Evolutionary conservation across 2,113 vertebrate species (phyloP), one percentile per base, ranked within the genome.

Genomic region (Nycticryphes semicollaris): DNA sequence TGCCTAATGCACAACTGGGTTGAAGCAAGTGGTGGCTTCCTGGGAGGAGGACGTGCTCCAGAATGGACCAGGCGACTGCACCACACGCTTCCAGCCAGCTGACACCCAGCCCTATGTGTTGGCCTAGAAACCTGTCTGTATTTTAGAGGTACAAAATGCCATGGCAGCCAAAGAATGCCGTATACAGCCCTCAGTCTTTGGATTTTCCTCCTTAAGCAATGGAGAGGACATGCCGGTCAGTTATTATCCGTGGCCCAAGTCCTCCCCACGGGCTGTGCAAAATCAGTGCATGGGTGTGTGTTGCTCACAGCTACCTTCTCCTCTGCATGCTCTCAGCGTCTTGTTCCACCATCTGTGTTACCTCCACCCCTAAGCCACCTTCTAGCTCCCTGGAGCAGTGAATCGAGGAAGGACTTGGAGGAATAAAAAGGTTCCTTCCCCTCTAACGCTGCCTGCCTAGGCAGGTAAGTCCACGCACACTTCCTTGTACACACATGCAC

Each of bases 31-130:
- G 8, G 19, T 66, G 50, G n/a, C 47, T 84, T 87, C 19, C 43
- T 72, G 20, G 35, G n/a, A 64, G 31, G 27, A 84, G 12, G 25
- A 37, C 37, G 6, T 0, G 0, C 14, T 87, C 31, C 73, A 18
- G 59, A 39, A 51, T 0, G 8, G 53, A 73, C 15, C 8, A 7
- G 60, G 47, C 2, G 7, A 33, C 24, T 0, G 1, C 56, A 28
- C 9, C 0, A 0, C 2, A 1, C 4, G 3, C 18, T 84, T 12
- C 45, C 24, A 23, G 18, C 69, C 12, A 1, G 39, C 54, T 41
- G 27, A 11, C 3, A 10, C 24, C 39, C 59, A 73, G 10, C 25
- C 35, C 47, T 17, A 9, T 14, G n/a, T 23, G 21, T 21, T 7
- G 47, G 37, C 66, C 28, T 66, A 17, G 48, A 84, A 86, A 69